phyloP scores from a whole-genome alignment of 2,113 vertebrate species.

The Regulus satrapa region DNA sequence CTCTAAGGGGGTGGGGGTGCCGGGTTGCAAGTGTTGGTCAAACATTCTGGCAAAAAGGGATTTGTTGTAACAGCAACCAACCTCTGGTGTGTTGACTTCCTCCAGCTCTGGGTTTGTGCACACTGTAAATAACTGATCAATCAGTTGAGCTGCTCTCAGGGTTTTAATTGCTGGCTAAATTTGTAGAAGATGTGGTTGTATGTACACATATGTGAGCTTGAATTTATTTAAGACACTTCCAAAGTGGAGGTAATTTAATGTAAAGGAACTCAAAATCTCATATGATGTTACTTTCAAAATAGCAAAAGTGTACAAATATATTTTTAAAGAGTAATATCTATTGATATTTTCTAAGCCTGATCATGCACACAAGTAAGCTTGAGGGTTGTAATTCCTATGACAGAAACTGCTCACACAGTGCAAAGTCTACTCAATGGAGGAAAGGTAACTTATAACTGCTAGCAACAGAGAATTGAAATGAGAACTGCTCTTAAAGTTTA shows the following conservation, averaged over 20 bases:
- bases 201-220: background rate
- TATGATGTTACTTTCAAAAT: background rate
- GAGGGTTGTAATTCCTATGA: background rate
- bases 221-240: constrained; percentile 2
- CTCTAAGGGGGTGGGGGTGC: constrained; percentile 75
- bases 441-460: background rate
- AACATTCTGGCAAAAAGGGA: constrained; percentile 81
- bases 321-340: background rate
- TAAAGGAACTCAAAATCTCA: constrained; percentile 18
- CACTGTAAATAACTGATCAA: constrained; percentile 18
- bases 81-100: constrained; percentile 34
- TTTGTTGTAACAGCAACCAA: constrained; percentile 58
- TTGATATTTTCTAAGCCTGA: background rate
- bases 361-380: background rate
- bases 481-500: background rate
- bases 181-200: background rate
- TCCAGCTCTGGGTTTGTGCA: background rate
- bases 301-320: background rate
- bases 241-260: background rate
- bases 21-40: constrained; percentile 90
- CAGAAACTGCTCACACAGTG: background rate
- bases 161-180: background rate
- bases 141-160: background rate
- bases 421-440: background rate
- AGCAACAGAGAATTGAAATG: background rate